Conservation (phyloP, 2,888 invertebrate species). For the Agrotis segetum region DNA sequence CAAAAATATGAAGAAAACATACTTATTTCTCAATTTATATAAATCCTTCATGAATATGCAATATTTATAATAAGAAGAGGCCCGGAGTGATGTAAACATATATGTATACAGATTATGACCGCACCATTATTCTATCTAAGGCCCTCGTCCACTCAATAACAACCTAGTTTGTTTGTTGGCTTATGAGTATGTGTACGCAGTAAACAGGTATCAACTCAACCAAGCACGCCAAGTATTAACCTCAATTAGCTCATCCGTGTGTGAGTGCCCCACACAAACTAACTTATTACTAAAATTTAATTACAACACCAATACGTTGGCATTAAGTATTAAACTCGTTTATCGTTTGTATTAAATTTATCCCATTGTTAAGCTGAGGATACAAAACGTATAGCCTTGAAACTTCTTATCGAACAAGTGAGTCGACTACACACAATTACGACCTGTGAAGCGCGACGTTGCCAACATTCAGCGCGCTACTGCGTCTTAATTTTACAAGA, state of each 20-base stretch:
- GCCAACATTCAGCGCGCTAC: constrained; percentile 85
- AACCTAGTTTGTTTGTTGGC: constrained; percentile 63
- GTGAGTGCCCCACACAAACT: constrained; percentile 59
- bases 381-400: constrained; percentile 87
- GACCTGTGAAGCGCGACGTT: constrained; percentile 83
- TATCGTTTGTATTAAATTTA: constrained; percentile 77
- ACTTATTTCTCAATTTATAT: constrained; percentile 32
- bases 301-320: constrained; percentile 68
- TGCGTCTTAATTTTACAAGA: constrained; percentile 86
- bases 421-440: constrained; percentile 81
- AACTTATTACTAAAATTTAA: constrained; percentile 64
- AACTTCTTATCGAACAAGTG: constrained; percentile 89
- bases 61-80: constrained; percentile 33
- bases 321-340: constrained; percentile 71
- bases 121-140: constrained; percentile 60
- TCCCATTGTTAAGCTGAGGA: constrained; percentile 83
- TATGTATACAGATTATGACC: constrained; percentile 51
- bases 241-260: constrained; percentile 69
- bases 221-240: constrained; percentile 68
- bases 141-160: constrained; percentile 63
- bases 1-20: constrained; percentile 27
- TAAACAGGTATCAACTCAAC: constrained; percentile 59
- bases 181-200: constrained; percentile 50
- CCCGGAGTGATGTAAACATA: constrained; percentile 46
- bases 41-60: constrained; percentile 41